These are phyloP conservation scores for Drosophila rhopaloa DNA, from an alignment of 1,140 invertebrate species.

Conservation along the genomic window DNA sequence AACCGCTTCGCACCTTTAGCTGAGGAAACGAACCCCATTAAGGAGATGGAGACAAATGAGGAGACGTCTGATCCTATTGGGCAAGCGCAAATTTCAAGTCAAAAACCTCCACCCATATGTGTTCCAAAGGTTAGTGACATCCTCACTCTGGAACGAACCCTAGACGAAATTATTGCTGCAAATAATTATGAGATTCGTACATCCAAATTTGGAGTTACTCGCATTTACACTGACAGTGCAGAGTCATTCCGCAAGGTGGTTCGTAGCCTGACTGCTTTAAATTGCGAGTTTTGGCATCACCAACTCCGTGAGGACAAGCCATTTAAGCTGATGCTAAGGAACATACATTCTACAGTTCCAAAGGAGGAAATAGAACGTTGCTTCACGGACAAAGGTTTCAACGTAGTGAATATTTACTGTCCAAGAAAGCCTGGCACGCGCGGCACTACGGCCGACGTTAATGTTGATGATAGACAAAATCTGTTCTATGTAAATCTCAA, in stretches of 20 bases:
- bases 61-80: neutral
- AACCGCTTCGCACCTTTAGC: conserved; percentile 8
- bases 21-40: neutral
- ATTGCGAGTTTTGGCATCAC: conserved; percentile 38
- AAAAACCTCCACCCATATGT: conserved; percentile 6
- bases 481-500: conserved; percentile 19
- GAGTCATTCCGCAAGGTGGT: conserved; percentile 9
- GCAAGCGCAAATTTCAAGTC: neutral
- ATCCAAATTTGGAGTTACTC: conserved; percentile 4
- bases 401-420: conserved; percentile 25
- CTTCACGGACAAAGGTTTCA: conserved; percentile 19
- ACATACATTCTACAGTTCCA: conserved; percentile 25
- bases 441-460: neutral
- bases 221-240: conserved; percentile 7
- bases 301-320: conserved; percentile 20
- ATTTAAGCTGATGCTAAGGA: conserved; percentile 10
- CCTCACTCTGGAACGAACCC: conserved; percentile 7
- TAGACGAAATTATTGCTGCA: neutral
- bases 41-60: conserved; percentile 12
- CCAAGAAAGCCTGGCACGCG: conserved; percentile 17
- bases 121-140: conserved; percentile 4
- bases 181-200: neutral
- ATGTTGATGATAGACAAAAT: conserved; percentile 15
- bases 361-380: conserved; percentile 20
- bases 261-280: conserved; percentile 9